A percentile compares a stretch with the other conserved stretches of the same genome.
Conservation (phyloP, 2,113 vertebrate genomes). For the Antechinus flavipes region DNA sequence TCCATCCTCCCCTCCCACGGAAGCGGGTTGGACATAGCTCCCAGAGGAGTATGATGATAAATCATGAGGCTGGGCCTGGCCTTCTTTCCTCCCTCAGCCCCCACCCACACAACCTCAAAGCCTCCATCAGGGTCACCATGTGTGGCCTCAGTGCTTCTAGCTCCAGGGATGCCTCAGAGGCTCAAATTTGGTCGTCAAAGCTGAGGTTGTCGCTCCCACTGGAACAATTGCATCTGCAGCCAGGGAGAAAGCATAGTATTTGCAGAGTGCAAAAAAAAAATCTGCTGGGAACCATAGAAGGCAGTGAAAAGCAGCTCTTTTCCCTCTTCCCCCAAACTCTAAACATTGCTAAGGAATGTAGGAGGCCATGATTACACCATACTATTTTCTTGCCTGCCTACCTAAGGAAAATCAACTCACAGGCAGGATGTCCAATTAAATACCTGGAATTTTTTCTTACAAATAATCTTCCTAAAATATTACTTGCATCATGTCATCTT, state of each 20-base stretch:
- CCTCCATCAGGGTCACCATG: neutral
- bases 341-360: accelerated
- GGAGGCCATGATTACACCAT: neutral
- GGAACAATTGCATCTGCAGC: neutral
- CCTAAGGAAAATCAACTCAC: neutral
- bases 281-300: neutral
- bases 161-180: neutral
- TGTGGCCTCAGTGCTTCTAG: neutral
- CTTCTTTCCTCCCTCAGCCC: neutral
- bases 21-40: neutral
- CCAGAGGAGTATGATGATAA: neutral
- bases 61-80: neutral
- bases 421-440: neutral
- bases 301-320: accelerated
- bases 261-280: neutral
- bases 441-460: neutral
- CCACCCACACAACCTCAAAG: neutral
- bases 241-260: neutral
- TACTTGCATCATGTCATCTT: neutral
- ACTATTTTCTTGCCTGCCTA: neutral
- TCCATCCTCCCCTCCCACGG: neutral
- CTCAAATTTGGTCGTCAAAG: neutral
- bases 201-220: neutral
- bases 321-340: neutral
- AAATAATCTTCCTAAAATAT: neutral